phyloP scores from a whole-genome alignment of 2,888 invertebrate species.

The Dioctria rufipes region DNA sequence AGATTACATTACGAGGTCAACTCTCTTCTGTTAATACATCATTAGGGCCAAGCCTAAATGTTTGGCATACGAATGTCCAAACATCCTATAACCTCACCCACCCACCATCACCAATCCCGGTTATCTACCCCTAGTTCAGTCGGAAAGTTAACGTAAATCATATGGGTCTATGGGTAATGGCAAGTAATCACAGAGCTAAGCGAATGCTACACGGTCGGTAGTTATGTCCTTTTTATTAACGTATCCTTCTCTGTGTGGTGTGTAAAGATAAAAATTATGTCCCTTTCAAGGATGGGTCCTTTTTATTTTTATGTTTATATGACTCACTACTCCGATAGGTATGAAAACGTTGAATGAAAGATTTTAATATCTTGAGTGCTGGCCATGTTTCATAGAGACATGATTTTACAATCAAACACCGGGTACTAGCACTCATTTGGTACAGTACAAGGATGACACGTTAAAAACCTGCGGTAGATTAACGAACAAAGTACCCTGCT shows the following conservation, averaged over 20 bases:
- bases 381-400: too few relatives aligned
- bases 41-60: conserved; percentile 22
- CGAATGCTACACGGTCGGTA: not conserved
- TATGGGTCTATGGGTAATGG: not conserved
- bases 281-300: not conserved
- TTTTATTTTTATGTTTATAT: not conserved
- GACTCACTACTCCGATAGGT: not conserved
- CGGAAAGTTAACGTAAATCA: too few relatives aligned
- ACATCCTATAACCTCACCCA: not conserved
- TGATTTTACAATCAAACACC: too few relatives aligned
- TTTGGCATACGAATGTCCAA: not conserved
- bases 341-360: too few relatives aligned
- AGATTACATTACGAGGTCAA: not conserved
- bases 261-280: conserved; percentile 20
- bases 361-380: too few relatives aligned
- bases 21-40: not conserved
- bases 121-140: too few relatives aligned
- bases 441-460: too few relatives aligned
- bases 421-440: too few relatives aligned
- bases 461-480: too few relatives aligned
- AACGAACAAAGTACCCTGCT: too few relatives aligned
- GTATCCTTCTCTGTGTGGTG: not conserved
- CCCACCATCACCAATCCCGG: too few relatives aligned
- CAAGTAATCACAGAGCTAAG: not conserved
- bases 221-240: conserved; percentile 9